These are phyloP conservation scores for Archivesica marissinica DNA, from an alignment of 1,140 invertebrate genomes.

Conservation along the genomic window DNA sequence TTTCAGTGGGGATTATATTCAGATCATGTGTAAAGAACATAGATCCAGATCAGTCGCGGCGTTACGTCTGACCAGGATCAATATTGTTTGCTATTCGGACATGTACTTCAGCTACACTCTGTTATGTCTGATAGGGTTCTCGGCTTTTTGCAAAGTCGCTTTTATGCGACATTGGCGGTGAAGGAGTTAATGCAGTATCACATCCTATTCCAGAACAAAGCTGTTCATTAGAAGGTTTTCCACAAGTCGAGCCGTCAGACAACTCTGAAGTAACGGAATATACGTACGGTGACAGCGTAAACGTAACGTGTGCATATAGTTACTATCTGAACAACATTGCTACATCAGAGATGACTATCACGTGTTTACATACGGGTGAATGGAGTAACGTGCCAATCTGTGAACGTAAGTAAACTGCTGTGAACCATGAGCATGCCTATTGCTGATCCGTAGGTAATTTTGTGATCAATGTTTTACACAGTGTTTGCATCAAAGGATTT, in stretches of 20 bases:
- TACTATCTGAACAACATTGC: background rate
- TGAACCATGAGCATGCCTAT: background rate
- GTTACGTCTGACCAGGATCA: no score
- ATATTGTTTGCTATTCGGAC: no score
- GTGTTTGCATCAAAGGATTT: background rate
- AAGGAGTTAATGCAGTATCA: no score
- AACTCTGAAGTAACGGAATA: background rate
- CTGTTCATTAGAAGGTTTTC: background rate
- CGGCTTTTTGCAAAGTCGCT: no score
- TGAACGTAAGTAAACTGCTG: background rate
- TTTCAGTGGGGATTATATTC: no score
- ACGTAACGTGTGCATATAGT: conserved; percentile 16
- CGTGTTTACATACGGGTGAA: conserved; percentile 1
- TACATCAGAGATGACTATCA: background rate
- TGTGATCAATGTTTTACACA: background rate
- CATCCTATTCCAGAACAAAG: conserved; percentile 12
- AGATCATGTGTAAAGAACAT: no score
- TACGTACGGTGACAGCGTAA: conserved; percentile 1
- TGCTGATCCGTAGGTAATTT: background rate
- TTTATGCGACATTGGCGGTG: no score
- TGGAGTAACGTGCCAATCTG: conserved; percentile 8
- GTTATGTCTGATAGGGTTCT: no score
- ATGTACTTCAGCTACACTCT: no score
- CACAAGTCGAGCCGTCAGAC: background rate
- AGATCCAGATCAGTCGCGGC: no score